A percentile compares a stretch with the other conserved stretches of the same genome.
Conservation (phyloP, 2,888 invertebrate genomes). For the Diloba caeruleocephala region DNA sequence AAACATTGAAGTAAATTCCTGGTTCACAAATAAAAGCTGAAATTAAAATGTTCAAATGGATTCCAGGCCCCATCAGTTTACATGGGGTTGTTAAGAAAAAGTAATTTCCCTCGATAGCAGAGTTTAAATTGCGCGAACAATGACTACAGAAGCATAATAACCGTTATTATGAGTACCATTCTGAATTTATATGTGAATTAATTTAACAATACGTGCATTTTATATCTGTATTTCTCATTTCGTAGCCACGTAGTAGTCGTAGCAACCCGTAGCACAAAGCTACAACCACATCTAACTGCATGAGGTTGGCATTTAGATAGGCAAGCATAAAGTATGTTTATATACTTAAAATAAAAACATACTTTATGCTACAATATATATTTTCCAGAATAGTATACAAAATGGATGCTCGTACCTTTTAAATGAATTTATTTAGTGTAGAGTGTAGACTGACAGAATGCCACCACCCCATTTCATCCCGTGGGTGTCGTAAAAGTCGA, state of each 20-base stretch:
- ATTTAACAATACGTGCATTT: conserved; percentile 23
- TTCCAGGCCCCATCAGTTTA: conserved; percentile 26
- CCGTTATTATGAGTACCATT: conserved; percentile 14
- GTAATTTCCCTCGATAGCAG: conserved; percentile 56
- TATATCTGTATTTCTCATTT: conserved; percentile 11
- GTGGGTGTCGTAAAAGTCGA: no score
- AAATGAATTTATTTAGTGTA: no score
- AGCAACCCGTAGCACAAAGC: conserved; percentile 24
- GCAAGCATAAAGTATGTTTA: no score
- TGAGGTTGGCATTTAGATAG: no score
- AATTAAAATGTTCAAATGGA: conserved; percentile 50
- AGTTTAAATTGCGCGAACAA: conserved; percentile 39
- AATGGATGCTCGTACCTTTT: no score
- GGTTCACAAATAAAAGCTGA: conserved; percentile 32
- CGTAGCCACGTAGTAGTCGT: conserved; percentile 33
- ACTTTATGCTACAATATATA: no score
- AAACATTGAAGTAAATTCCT: conserved; percentile 17
- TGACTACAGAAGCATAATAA: conserved; percentile 29
- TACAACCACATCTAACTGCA: conserved; percentile 26
- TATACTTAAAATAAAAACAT: no score
- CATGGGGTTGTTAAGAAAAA: conserved; percentile 42
- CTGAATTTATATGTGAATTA: conserved; percentile 32
- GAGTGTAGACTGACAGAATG: no score
- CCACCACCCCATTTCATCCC: no score
- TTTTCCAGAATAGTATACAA: no score